Evolutionary conservation across 2,113 vertebrate species (phyloP).

Genomic region (Neoarius graeffei): DNA sequence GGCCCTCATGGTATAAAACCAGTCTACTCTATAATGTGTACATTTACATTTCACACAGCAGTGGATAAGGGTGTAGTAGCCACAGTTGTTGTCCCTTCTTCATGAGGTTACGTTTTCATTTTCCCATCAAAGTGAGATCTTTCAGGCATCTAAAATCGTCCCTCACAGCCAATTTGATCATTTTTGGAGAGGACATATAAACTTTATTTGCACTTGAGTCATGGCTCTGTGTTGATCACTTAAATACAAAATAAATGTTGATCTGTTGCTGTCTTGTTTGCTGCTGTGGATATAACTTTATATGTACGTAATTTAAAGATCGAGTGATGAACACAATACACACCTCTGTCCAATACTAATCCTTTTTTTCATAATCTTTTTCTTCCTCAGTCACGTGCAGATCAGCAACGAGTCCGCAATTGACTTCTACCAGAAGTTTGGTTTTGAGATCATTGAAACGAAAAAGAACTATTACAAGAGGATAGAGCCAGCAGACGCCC

Average conservation of each 20-base stretch:
- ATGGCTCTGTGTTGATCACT: neutral
- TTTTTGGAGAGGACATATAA: neutral
- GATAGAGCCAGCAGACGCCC: conserved; percentile 98
- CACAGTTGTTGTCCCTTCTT: neutral
- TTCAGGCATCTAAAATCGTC: neutral
- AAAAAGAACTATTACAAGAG: conserved; percentile 99
- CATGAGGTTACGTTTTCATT: neutral
- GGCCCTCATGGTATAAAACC: neutral
- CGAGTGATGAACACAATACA: neutral
- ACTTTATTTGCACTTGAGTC: neutral
- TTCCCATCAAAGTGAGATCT: neutral
- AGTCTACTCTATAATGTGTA: neutral
- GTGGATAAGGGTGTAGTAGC: neutral
- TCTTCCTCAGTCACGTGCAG: conserved; percentile 88
- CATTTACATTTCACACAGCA: neutral
- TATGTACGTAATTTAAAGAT: neutral
- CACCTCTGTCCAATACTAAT: neutral
- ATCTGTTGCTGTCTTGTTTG: neutral
- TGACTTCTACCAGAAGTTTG: conserved; percentile 99
- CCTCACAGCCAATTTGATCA: neutral
- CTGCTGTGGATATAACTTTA: neutral
- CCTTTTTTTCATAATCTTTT: conserved; percentile 13
- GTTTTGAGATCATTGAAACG: conserved; percentile 98
- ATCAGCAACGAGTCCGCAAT: conserved; percentile 99
- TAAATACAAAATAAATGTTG: neutral